Percentiles rank a stretch among this genome's conserved stretches.
phyloP scores from a whole-genome alignment of 2,113 vertebrate genomes.

The Vidua macroura region DNA sequence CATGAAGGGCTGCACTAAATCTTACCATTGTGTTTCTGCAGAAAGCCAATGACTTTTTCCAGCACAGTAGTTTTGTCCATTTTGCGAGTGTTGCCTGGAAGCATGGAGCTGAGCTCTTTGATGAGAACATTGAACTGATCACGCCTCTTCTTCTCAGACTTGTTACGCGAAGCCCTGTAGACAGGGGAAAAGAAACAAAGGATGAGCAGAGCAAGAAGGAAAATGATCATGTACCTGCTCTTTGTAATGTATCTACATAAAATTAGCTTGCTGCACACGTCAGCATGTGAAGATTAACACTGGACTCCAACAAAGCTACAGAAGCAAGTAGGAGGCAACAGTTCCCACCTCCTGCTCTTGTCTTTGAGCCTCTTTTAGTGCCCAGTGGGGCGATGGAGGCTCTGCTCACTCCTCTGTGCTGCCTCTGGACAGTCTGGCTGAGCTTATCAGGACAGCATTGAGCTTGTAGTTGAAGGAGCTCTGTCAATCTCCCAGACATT shows the following conservation, averaged over 20 bases:
- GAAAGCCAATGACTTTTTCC: constrained; percentile 82
- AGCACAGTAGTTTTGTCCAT: constrained; percentile 85
- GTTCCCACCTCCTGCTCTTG: background rate
- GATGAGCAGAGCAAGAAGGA: background rate
- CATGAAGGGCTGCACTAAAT: background rate
- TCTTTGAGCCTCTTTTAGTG: background rate
- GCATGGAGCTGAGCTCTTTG: constrained; percentile 84
- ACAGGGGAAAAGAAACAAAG: background rate
- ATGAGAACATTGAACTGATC: constrained; percentile 86
- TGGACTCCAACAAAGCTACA: background rate
- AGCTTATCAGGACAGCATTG: background rate
- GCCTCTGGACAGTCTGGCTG: background rate
- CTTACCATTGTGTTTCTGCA: constrained; percentile 85
- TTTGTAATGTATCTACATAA: background rate
- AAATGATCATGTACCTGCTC: background rate
- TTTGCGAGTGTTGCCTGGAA: constrained; percentile 80
- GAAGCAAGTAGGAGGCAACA: background rate
- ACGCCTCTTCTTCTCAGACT: constrained; percentile 84
- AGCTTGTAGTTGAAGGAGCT: background rate
- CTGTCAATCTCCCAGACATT: background rate
- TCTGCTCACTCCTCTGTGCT: background rate
- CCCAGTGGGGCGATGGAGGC: background rate
- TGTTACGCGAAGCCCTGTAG: constrained; percentile 81
- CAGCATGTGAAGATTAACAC: background rate
- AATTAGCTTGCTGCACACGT: background rate